Conservation (phyloP, 2,113 vertebrate genomes). For the Albula glossodonta region DNA sequence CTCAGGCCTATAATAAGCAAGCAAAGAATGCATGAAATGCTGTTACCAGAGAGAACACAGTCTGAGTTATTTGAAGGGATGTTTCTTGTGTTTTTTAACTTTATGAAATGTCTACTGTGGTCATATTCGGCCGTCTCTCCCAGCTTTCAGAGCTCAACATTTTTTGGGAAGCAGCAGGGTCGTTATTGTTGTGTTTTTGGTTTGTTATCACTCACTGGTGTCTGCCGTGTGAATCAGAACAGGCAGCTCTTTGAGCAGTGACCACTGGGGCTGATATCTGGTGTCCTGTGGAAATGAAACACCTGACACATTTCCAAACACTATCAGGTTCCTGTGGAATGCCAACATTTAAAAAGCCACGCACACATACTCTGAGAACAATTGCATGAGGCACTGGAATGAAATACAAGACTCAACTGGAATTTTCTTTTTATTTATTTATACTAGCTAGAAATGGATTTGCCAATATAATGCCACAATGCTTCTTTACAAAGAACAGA, state of each 20-base stretch:
- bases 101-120: neutral
- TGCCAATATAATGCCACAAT: no score
- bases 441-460: neutral
- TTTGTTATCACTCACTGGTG: neutral
- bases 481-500: no score
- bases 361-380: neutral
- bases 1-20: neutral
- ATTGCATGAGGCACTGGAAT: neutral
- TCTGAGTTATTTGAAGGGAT: neutral
- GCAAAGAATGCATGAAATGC: neutral
- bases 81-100: neutral
- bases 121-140: neutral
- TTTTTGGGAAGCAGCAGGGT: neutral
- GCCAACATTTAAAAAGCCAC: conserved; percentile 29
- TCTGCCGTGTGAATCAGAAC: conserved; percentile 40
- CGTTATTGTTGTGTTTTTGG: neutral
- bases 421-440: neutral
- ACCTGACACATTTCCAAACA: conserved; percentile 16
- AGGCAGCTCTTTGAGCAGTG: neutral
- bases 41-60: neutral
- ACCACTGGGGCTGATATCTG: neutral
- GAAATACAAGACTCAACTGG: no score
- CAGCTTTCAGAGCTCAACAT: neutral
- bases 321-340: conserved; percentile 19
- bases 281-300: conserved; percentile 4